Base-by-base conservation (phyloP, 2,797 vertebrate genomes). In the Premnoplex brunnescens region DNA sequence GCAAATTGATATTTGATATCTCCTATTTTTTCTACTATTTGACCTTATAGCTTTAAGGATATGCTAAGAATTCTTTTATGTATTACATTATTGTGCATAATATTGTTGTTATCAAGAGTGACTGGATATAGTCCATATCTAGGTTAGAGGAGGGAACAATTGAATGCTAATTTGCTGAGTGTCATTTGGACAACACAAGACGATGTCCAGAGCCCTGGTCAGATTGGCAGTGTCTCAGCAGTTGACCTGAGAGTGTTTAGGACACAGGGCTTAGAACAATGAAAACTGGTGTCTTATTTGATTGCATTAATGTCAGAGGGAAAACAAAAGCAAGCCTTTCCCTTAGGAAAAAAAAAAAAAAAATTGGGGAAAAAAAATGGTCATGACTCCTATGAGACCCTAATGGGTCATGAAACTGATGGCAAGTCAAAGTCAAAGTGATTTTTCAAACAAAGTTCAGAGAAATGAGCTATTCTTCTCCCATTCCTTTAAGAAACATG, bases 291-390 rank as follows among this genome's bases (percentile, higher is more conserved):
- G 52, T 51, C 7, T 5, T 52, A 75, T 84, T 59, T 81, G 12
- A 67, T 55, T 41, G 7, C 3, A 44, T 39, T 22, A 37, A 12
- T 46, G 19, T 76, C 28, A 44, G 14, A 74, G 12, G 7, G 9
- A 80, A 92, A 90, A 71, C 1, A 69, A 68, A 83, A 51, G 1
- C 16, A 66, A 83, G 15, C 2, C 9, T 3, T 66, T 17, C 22
- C 7, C 8, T 9, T 4, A 1, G 6, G 0, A 49, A 1, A 1
- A 6, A 36, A 49, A 48, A 7, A 34, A 7, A 27, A 54, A 12
- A 19, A 32, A 5, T 20, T 4, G 5, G 11, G 5, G 6, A 17
- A 22, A 34, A 43, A n/a, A 46, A 68, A 56, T 48, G 3, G 3
- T 78, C 22, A 28, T 21, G 22, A 56, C 12, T 63, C 10, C 7